Conservation (phyloP, 2,113 vertebrate species). For the Pristiophorus japonicus region DNA sequence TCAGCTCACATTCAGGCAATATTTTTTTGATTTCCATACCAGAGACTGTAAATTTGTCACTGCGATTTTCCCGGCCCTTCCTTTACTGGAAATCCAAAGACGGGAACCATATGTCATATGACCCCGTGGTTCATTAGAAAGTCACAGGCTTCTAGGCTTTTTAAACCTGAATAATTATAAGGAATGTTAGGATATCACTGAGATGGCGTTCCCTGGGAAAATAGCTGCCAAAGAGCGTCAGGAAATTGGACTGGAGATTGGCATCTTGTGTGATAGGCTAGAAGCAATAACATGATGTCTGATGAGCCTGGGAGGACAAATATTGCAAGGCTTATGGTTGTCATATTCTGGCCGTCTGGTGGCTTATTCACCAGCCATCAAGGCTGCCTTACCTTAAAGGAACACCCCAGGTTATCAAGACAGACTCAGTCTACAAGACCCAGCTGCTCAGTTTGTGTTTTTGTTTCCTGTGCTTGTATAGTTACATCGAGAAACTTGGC, state of each 20-base stretch:
- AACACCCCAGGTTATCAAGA: conserved; percentile 7
- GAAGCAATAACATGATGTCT: conserved; percentile 40
- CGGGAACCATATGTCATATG: conserved; percentile 49
- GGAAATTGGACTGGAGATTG: conserved; percentile 40
- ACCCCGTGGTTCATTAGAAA: conserved; percentile 33
- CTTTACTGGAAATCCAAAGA: conserved; percentile 50
- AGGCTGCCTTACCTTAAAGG: conserved; percentile 39
- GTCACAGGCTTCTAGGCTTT: conserved; percentile 51
- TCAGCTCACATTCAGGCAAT: conserved; percentile 2
- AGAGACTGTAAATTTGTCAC: conserved; percentile 20
- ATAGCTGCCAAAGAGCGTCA: conserved; percentile 44
- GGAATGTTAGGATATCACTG: conserved; percentile 46
- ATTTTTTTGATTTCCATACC: not conserved
- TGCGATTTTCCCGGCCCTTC: not conserved
- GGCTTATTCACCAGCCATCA: conserved; percentile 47
- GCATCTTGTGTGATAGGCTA: conserved; percentile 40
- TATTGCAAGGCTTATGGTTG: conserved; percentile 41
- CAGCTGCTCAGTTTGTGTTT: not conserved
- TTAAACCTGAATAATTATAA: conserved; percentile 47
- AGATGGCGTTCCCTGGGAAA: conserved; percentile 47
- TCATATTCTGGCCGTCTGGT: conserved; percentile 46
- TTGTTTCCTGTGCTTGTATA: not conserved
- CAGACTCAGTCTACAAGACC: not conserved
- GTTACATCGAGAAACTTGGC: not conserved
- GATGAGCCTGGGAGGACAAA: conserved; percentile 47